Base-by-base conservation (phyloP, 1,140 invertebrate species). In the Philopotamus ludificatus region DNA sequence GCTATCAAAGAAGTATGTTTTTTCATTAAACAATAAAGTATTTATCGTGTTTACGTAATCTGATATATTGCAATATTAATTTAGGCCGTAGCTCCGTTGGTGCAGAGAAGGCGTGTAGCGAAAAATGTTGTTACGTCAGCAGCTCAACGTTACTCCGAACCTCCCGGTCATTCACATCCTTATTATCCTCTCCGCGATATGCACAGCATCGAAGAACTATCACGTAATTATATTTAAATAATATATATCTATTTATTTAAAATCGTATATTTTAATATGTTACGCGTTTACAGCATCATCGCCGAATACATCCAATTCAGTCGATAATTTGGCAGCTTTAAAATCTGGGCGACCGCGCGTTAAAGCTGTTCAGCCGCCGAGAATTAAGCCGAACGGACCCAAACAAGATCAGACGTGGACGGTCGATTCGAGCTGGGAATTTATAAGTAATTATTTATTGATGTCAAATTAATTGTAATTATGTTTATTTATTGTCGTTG, bases 341-440 rank as follows among this genome's bases (percentile, higher is more conserved):
- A 76, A 78, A 23, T 75, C 75, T 25, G 82, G 81, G 69, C 82
- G 84, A 61, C 83, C 84, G 0, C 82, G 84, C 42, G 84, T 84
- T n/a, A 89, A 89, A 68, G 86, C 88, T 0, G 87, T 89, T 7
- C 84, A 86, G 70, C 87, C 88, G 3, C 88, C 88, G 0, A 83
- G 83, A 63, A 83, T 90, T 58, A 86, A 82, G 71, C 79, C 82
- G 7, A 82, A 82, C 34, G 74, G 79, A 15, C 83, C 83, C 70
- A 84, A 81, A 69, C 76, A 75, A 39, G 88, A 89, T 65, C 86
- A 86, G 21, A 87, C 86, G 7, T 93, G 91, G 91, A 85, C 89
- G 55, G 83, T 93, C 25, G 91, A 93, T 77, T 91, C 89, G 61
- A 91, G 90, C 72, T 93, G 91, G 91, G 90, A 92, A 74, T 93